phyloP scores from a whole-genome alignment of 2,888 invertebrate genomes.

The Apantesis nais region DNA sequence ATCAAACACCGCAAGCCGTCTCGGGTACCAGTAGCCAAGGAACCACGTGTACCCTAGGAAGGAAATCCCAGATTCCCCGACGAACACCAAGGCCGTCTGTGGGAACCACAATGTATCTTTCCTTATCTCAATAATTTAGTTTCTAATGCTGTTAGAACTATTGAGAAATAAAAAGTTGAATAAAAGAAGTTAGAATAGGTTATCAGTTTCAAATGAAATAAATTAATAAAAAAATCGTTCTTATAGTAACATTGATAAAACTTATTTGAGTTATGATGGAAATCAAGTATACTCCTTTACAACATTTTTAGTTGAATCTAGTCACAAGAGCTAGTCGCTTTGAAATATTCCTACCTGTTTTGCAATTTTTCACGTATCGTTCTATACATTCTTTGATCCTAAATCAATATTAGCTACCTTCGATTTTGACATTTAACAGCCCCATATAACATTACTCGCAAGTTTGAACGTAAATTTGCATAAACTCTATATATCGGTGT shows the following conservation, averaged over 20 bases:
- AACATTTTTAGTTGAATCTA: not conserved
- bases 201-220: not conserved
- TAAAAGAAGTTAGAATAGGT: not conserved
- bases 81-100: too few species aligned
- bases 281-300: not conserved
- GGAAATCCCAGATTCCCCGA: too few species aligned
- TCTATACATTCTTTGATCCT: not conserved
- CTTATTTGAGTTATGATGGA: not conserved
- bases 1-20: too few species aligned
- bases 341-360: not conserved
- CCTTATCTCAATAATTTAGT: not conserved
- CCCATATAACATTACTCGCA: slow-evolving; percentile 4
- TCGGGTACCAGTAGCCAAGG: too few species aligned
- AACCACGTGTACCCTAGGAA: too few species aligned
- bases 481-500: slow-evolving; percentile 32
- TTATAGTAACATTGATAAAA: not conserved
- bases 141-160: too few species aligned
- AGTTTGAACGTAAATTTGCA: slow-evolving; percentile 32
- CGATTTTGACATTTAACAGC: slow-evolving; percentile 13
- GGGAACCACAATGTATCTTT: too few species aligned
- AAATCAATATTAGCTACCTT: slow-evolving; percentile 12
- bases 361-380: not conserved
- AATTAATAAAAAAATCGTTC: not conserved
- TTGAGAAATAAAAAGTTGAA: too few species aligned
- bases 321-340: not conserved